These are phyloP conservation scores for Porites cylindrica DNA, from an alignment of 92 coral and sea anemone genomes.

Conservation along the genomic window DNA sequence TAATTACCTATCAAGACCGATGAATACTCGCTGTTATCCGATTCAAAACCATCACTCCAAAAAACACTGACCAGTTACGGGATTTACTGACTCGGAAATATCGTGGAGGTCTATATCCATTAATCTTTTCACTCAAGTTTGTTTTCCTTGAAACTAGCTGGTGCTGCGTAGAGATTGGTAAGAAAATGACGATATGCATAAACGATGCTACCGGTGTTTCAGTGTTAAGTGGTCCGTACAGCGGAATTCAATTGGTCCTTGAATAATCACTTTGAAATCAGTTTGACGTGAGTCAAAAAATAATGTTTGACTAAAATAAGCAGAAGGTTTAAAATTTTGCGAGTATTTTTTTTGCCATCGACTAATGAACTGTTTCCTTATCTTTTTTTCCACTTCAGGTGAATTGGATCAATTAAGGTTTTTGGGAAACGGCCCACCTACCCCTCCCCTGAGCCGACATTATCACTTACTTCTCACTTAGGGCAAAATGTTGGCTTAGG, in stretches of 20 bases:
- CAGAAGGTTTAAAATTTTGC: too few relatives aligned
- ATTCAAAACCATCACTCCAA: background rate
- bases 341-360: too few relatives aligned
- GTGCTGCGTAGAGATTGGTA: constrained; percentile 22
- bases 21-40: background rate
- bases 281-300: background rate
- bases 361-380: too few relatives aligned
- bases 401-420: too few relatives aligned
- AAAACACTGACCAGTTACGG: background rate
- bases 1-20: constrained; percentile 1
- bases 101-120: background rate
- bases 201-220: constrained; percentile 33
- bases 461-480: too few relatives aligned
- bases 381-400: too few relatives aligned
- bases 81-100: background rate
- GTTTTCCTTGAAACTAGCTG: constrained; percentile 32
- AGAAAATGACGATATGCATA: constrained; percentile 47
- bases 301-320: background rate
- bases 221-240: constrained; percentile 18
- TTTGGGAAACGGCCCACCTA: too few relatives aligned
- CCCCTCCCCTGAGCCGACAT: too few relatives aligned
- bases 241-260: constrained; percentile 27
- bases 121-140: background rate
- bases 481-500: too few relatives aligned
- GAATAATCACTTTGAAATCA: constrained; percentile 2